Conservation (phyloP, 2,797 vertebrate genomes). For the Pantherophis alleghaniensis region DNA sequence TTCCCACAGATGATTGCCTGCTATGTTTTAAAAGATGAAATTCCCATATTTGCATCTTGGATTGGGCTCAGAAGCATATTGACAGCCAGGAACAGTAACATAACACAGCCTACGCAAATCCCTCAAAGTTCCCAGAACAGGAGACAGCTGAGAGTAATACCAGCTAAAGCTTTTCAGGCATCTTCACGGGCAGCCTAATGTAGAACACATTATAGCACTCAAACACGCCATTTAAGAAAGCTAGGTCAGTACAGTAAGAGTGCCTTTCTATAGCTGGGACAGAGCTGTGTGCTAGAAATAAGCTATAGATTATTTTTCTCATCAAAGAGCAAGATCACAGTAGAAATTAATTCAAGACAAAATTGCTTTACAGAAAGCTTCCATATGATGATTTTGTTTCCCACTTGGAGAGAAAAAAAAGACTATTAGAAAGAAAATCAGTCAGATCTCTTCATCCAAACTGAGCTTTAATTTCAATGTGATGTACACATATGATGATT, state of each 20-base stretch:
- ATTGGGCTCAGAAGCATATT: background rate
- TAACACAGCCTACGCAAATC: background rate
- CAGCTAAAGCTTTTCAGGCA: background rate
- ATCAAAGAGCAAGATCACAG: background rate
- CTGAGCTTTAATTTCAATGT: constrained; percentile 23
- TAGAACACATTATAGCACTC: background rate
- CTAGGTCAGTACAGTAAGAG: background rate
- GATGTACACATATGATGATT: constrained; percentile 21
- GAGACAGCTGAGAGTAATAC: background rate
- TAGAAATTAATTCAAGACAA: background rate
- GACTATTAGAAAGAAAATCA: background rate
- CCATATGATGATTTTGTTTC: background rate
- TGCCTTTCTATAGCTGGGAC: background rate
- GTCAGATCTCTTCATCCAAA: background rate
- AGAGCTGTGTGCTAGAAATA: background rate
- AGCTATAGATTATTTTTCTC: background rate
- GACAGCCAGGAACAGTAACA: background rate
- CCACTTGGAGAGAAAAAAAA: background rate
- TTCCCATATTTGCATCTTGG: background rate
- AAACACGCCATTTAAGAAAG: background rate
- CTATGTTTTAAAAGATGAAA: background rate
- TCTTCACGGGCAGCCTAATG: background rate
- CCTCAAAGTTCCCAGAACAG: background rate
- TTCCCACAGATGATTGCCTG: background rate
- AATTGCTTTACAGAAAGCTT: background rate